Percentiles rank a stretch among this genome's conserved stretches.
These are phyloP conservation scores for Ictalurus furcatus DNA, from an alignment of 2,113 vertebrate species.

Conservation along the genomic window DNA sequence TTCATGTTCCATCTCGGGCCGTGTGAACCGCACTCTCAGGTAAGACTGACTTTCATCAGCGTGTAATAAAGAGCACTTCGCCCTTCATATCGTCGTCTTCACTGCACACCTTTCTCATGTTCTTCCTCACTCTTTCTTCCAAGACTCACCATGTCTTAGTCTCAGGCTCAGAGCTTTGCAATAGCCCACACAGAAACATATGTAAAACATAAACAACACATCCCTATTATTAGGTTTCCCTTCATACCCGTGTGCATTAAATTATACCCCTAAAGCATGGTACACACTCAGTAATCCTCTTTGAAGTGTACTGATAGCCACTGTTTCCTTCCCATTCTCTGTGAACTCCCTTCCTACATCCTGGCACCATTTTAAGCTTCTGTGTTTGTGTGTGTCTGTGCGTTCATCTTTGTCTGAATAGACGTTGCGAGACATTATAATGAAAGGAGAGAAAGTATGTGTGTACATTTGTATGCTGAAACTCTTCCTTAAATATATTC, in stretches of 20 bases:
- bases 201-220: constrained; percentile 34
- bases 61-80: constrained; percentile 31
- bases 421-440: background rate
- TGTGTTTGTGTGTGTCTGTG: constrained; percentile 17
- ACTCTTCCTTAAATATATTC: background rate
- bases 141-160: background rate
- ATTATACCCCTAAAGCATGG: constrained; percentile 34
- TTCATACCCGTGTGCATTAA: constrained; percentile 3
- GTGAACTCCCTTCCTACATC: constrained; percentile 45
- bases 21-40: constrained; percentile 53
- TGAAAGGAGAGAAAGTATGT: constrained; percentile 12
- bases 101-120: constrained; percentile 28
- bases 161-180: background rate
- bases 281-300: constrained; percentile 24
- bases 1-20: constrained; percentile 54
- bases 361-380: constrained; percentile 44
- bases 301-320: constrained; percentile 38
- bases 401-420: background rate
- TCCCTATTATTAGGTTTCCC: constrained; percentile 31
- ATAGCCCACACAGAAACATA: constrained; percentile 34
- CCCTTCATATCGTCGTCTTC: constrained; percentile 23
- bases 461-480: constrained; percentile 12
- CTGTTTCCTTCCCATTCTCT: constrained; percentile 45
- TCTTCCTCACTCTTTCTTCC: constrained; percentile 17
- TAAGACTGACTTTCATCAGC: constrained; percentile 59